Evolutionary conservation across 64 coral and sea anemone species (phyloP).

Genomic region (Montipora foliosa): DNA sequence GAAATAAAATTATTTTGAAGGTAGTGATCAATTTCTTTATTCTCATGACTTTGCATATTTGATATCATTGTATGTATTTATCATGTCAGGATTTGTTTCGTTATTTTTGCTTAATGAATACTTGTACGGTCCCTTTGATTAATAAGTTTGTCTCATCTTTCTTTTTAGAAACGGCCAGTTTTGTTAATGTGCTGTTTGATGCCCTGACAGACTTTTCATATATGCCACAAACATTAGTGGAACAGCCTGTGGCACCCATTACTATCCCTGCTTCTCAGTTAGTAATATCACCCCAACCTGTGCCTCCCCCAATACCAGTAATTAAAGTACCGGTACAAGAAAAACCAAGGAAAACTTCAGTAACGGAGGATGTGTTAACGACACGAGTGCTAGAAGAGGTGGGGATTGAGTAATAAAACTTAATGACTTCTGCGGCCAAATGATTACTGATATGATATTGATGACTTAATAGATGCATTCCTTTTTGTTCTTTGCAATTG

Average conservation of each 20-base stretch:
- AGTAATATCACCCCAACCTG: constrained; percentile 6
- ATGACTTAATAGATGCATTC: too few species aligned
- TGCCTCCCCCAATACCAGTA: not conserved
- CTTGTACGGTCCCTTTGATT: not conserved
- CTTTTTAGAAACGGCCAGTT: constrained; percentile 81
- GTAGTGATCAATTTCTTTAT: too few species aligned
- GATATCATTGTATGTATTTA: too few species aligned
- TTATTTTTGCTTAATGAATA: too few species aligned
- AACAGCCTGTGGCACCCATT: constrained; percentile 31
- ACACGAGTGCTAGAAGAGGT: constrained; percentile 37
- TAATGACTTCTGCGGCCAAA: too few species aligned
- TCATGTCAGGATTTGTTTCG: too few species aligned
- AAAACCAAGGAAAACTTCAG: constrained; percentile 58
- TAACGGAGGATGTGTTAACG: constrained; percentile 62
- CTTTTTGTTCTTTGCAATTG: too few species aligned
- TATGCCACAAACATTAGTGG: constrained; percentile 61
- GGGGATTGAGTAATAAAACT: not conserved
- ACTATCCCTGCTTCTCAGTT: not conserved
- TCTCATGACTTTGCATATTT: too few species aligned
- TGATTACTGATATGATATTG: too few species aligned
- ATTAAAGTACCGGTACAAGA: not conserved
- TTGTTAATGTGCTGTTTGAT: constrained; percentile 96
- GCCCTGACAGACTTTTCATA: constrained; percentile 83
- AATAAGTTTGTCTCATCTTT: not conserved
- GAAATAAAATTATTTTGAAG: too few species aligned